Evolutionary conservation across 1,140 invertebrate genomes (phyloP).

Genomic region (Drosophila erecta): DNA sequence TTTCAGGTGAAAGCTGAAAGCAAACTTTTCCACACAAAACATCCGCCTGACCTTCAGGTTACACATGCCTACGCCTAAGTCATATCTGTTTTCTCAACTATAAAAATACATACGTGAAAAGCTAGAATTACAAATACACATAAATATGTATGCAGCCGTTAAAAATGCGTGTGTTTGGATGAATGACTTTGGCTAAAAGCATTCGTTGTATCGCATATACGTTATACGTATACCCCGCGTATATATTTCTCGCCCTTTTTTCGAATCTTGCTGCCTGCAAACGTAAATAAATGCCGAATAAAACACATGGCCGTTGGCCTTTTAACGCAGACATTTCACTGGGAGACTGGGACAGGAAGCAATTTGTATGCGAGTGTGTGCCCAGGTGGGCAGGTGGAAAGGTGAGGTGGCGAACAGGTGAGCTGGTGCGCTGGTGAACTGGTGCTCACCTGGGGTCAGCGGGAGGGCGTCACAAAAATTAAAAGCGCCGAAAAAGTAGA

Average conservation of each 20-base stretch:
- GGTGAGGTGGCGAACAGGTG: conserved; percentile 1
- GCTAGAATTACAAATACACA: conserved; percentile 34
- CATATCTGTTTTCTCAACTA: conserved; percentile 40
- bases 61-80: conserved; percentile 4
- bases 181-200: conserved; percentile 53
- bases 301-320: conserved; percentile 65
- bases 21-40: conserved; percentile 18
- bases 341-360: conserved; percentile 51
- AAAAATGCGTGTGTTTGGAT: conserved; percentile 21
- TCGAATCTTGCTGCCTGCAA: conserved; percentile 18
- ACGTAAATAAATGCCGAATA: conserved; percentile 62
- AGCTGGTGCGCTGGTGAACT: conserved; percentile 12
- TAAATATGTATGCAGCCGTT: conserved; percentile 23
- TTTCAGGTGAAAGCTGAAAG: conserved; percentile 23
- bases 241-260: conserved; percentile 36
- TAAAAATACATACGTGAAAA: conserved; percentile 28
- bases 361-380: conserved; percentile 36
- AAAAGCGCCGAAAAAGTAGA: conserved; percentile 45
- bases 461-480: conserved; percentile 56
- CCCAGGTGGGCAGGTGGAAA: conserved; percentile 5
- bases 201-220: conserved; percentile 34
- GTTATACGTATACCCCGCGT: background rate
- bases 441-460: conserved; percentile 34
- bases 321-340: conserved; percentile 48
- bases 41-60: conserved; percentile 16